Percentiles rank a stretch among this genome's conserved stretches.
phyloP scores from a whole-genome alignment of 64 coral and sea anemone species.

The Montipora sp. region DNA sequence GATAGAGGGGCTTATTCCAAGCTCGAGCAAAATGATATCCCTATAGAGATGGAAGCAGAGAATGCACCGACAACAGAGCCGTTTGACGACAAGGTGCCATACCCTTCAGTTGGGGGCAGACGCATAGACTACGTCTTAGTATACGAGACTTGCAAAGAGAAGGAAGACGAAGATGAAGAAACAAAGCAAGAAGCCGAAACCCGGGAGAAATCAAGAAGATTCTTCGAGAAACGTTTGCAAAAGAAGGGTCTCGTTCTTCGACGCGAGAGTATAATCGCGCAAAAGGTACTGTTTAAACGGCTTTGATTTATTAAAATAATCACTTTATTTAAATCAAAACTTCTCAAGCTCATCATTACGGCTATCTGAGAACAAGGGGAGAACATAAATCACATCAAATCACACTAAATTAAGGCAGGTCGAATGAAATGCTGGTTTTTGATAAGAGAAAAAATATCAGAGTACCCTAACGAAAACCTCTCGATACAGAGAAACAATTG shows the following conservation, averaged over 20 bases:
- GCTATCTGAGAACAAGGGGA: too few species aligned
- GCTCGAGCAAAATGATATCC: neutral
- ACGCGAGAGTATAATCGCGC: constrained; percentile 13
- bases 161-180: constrained; percentile 58
- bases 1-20: constrained; percentile 23
- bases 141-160: constrained; percentile 56
- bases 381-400: too few species aligned
- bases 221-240: constrained; percentile 44
- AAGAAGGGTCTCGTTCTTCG: constrained; percentile 49
- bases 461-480: too few species aligned
- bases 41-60: neutral
- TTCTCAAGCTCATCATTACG: too few species aligned
- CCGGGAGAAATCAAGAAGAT: constrained; percentile 16
- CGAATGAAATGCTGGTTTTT: too few species aligned
- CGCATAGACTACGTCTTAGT: constrained; percentile 70
- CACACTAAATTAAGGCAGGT: too few species aligned
- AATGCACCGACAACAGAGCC: constrained; percentile 6
- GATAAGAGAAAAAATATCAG: too few species aligned
- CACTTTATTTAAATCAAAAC: neutral
- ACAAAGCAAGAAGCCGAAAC: neutral
- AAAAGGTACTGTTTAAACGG: constrained; percentile 11
- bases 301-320: neutral
- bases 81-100: neutral
- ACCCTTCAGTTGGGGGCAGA: neutral
- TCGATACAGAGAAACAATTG: too few species aligned